A percentile compares a stretch with the other conserved stretches of the same genome.
Conservation (phyloP, 2,888 invertebrate genomes). For the Spodoptera littoralis region DNA sequence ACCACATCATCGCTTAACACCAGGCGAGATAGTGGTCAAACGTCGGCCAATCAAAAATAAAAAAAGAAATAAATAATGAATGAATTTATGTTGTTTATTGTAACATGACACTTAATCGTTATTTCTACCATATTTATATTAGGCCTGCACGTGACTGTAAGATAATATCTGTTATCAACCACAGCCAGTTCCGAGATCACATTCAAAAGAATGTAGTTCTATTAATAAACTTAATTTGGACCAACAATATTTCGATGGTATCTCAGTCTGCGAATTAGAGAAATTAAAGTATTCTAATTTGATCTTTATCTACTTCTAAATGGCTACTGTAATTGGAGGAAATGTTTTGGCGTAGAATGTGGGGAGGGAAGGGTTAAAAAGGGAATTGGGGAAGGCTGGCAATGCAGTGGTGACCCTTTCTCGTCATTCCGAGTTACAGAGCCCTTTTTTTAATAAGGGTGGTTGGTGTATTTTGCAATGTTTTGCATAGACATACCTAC, state of each 20-base stretch:
- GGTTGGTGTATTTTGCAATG: conserved; percentile 5
- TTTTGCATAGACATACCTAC: not conserved
- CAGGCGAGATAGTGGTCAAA: no score
- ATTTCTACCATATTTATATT: conserved; percentile 21
- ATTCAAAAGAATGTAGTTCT: conserved; percentile 62
- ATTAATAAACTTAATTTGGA: conserved; percentile 60
- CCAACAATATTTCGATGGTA: conserved; percentile 64
- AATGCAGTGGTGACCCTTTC: conserved; percentile 39
- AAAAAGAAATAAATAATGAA: no score
- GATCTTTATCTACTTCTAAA: conserved; percentile 57
- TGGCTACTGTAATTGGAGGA: conserved; percentile 34
- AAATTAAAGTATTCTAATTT: conserved; percentile 62
- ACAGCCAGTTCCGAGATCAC: conserved; percentile 57
- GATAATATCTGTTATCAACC: conserved; percentile 57
- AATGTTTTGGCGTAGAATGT: conserved; percentile 22
- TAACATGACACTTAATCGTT: not conserved
- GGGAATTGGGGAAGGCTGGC: conserved; percentile 16
- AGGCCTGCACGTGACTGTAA: conserved; percentile 28
- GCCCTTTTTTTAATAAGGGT: conserved; percentile 21
- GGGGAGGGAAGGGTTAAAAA: conserved; percentile 32
- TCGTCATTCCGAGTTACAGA: conserved; percentile 15
- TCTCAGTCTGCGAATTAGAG: conserved; percentile 66
- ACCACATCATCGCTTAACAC: no score
- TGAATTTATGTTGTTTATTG: no score
- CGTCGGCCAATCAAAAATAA: no score